phyloP scores from a whole-genome alignment of 2,113 vertebrate species.

The Triplophysa siluroides region DNA sequence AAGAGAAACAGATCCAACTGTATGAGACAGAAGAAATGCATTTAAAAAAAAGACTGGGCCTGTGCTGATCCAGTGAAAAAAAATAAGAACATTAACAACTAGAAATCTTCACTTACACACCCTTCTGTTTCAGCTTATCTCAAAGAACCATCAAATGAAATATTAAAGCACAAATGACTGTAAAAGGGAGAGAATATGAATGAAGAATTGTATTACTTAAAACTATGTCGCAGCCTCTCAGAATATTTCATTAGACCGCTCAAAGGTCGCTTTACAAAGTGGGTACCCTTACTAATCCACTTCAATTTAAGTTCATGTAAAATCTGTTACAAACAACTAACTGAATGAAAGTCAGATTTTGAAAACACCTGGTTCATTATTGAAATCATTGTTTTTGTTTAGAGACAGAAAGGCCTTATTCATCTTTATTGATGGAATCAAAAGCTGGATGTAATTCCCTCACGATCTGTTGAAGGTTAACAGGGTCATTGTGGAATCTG shows the following conservation, averaged over 20 bases:
- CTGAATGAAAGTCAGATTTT: no score
- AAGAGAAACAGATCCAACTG: not conserved
- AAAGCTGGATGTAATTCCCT: no score
- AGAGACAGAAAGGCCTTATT: no score
- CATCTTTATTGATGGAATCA: no score
- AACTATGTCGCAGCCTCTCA: not conserved
- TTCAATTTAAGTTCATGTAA: not conserved
- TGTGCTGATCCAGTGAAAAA: not conserved
- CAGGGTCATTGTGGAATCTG: no score
- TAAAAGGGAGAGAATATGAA: not conserved
- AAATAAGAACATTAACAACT: not conserved
- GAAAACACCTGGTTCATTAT: no score
- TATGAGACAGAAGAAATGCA: conserved; percentile 5
- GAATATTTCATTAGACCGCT: no score
- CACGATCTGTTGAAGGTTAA: no score
- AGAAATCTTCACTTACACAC: not conserved
- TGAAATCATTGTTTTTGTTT: no score
- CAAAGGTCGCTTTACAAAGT: not conserved
- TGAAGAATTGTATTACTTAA: not conserved
- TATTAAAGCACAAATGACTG: not conserved
- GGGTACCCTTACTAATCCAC: not conserved
- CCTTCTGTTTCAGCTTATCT: not conserved
- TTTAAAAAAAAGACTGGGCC: not conserved
- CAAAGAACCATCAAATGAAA: not conserved
- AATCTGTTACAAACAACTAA: no score